Conservation (phyloP, 2,888 invertebrate genomes). For the Pseudeuparius sepicola region DNA sequence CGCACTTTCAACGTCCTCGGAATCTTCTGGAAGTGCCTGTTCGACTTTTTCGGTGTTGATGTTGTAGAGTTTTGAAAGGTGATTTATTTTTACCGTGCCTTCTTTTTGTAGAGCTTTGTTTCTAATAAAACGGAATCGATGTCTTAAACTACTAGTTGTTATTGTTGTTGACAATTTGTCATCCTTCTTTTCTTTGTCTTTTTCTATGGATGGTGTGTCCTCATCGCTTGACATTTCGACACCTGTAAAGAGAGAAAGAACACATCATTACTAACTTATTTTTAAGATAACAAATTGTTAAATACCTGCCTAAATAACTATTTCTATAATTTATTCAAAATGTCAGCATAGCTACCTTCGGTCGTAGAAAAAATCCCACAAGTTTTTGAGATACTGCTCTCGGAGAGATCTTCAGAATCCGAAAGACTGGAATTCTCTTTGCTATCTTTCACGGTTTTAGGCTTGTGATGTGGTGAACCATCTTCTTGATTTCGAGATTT, state of each 20-base stretch:
- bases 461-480: constrained; percentile 28
- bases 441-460: constrained; percentile 32
- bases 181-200: constrained; percentile 26
- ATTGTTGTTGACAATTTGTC: no score
- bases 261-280: no score
- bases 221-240: constrained; percentile 42
- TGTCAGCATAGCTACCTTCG: constrained; percentile 33
- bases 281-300: no score
- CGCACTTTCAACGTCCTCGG: constrained; percentile 33
- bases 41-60: constrained; percentile 32
- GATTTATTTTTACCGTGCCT: constrained; percentile 28
- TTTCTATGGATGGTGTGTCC: constrained; percentile 34
- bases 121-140: constrained; percentile 29
- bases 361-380: constrained; percentile 37
- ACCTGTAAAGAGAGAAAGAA: constrained; percentile 29
- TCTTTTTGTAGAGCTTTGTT: constrained; percentile 23
- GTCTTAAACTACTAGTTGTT: constrained; percentile 22
- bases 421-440: constrained; percentile 53
- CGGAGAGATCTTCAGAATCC: constrained; percentile 50
- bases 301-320: no score
- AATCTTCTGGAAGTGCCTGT: constrained; percentile 28
- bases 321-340: no score
- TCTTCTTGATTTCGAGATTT: constrained; percentile 40
- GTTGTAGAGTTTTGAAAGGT: constrained; percentile 32
- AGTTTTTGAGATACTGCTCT: constrained; percentile 38